Evolutionary conservation across 1,140 invertebrate species (phyloP), one percentile per base, ranked within the genome.

Genomic region (Acromyrmex heyeri): DNA sequence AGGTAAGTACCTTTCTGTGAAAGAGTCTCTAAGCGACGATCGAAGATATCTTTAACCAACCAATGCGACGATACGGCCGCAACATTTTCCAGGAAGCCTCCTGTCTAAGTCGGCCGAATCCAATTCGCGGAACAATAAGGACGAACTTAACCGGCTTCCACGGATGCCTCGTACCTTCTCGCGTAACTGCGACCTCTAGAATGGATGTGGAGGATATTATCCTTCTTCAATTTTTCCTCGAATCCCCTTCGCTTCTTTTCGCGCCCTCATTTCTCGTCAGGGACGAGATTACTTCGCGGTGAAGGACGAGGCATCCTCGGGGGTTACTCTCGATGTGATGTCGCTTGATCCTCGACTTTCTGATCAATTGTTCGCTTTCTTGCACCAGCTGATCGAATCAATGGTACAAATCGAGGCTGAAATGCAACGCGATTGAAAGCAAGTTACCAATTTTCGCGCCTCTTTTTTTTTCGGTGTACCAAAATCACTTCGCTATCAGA

Each of bases 111-210:
- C 27, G n/a, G 14, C 24, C 16, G 79, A 90, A 86, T 90, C 86
- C 89, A 90, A 90, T 90, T 90, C 86, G 88, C 88, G 61, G 88
- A 90, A 90, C 89, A 90, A 90, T 88, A 87, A 90, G 81, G 86
- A 62, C 81, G 27, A 90, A 86, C 67, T 86, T 81, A 50, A 53
- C 34, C 64, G 78, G 85, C 77, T 86, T 85, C 72, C 50, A 48
- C 12, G 38, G 27, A 65, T 48, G 18, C 34, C 77, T 16, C 72
- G 62, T 50, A 64, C 55, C 34, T 59, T 27, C 44, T 34, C 78
- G 16, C 48, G 75, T 59, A 89, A 90, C 86, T 88, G 70, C 62
- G 30, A 44, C 57, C 53, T 44, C 10, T 21, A 18, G 55, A 88
- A 88, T 86, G 79, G 76, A 86, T 88, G 79, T 79, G 69, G 55